phyloP scores from a whole-genome alignment of 2,888 invertebrate species.

The Candidula unifasciata region DNA sequence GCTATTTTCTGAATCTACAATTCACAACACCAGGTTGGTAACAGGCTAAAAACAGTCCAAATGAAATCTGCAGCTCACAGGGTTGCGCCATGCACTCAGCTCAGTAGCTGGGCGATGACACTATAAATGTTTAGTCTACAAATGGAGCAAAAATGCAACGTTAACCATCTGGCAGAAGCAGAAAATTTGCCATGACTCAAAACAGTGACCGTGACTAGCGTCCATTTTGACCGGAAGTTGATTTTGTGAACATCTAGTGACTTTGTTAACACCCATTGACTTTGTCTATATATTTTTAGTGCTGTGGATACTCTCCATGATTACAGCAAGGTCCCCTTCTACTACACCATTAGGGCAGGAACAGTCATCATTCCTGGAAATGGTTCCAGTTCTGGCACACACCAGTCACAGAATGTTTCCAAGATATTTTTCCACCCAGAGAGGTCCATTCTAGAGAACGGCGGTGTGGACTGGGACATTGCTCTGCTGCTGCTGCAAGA shows the following conservation, averaged over 20 bases:
- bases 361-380: not conserved
- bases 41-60: no score
- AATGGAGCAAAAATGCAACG: no score
- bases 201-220: no score
- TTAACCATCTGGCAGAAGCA: no score
- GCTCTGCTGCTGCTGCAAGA: constrained; percentile 63
- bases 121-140: no score
- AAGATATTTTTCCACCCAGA: constrained; percentile 56
- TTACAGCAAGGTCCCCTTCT: constrained; percentile 60
- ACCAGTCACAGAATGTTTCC: constrained; percentile 55
- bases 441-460: not conserved
- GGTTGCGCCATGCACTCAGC: no score
- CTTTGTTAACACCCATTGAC: not conserved
- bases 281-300: constrained; percentile 52
- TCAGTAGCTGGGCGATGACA: no score
- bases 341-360: constrained; percentile 61
- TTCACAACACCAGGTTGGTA: no score
- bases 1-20: no score
- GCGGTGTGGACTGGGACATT: constrained; percentile 65
- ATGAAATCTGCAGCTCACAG: no score
- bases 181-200: no score
- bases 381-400: not conserved
- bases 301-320: constrained; percentile 50
- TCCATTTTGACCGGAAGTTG: no score
- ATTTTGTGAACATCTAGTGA: not conserved